phyloP scores from a whole-genome alignment of 2,888 invertebrate species.

The Phengaris arion region DNA sequence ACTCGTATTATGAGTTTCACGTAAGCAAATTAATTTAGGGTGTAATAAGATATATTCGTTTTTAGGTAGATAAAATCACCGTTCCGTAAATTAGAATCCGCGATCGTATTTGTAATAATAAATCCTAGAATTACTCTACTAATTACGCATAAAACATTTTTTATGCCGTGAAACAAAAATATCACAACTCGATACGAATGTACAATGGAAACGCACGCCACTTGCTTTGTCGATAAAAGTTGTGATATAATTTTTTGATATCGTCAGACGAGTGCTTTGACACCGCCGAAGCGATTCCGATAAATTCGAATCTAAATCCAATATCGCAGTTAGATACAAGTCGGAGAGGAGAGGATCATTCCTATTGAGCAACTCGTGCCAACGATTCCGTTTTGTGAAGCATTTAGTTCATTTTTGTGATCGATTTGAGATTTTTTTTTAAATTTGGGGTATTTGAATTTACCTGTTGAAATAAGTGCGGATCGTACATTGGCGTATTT shows the following conservation, averaged over 20 bases:
- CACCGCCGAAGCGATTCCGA: slow-evolving; percentile 59
- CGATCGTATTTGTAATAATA: too few species aligned
- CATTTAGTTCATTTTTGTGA: slow-evolving; percentile 32
- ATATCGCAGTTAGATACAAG: slow-evolving; percentile 51
- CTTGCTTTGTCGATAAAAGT: slow-evolving; percentile 61
- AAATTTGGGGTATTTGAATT: background rate
- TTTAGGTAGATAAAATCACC: too few species aligned
- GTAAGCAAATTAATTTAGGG: too few species aligned
- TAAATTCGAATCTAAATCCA: slow-evolving; percentile 70
- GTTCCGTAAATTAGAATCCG: too few species aligned
- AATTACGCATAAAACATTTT: too few species aligned
- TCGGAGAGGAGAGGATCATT: slow-evolving; percentile 49
- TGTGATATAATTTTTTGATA: slow-evolving; percentile 72
- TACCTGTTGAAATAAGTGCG: too few species aligned
- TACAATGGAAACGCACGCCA: slow-evolving; percentile 44
- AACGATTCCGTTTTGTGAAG: slow-evolving; percentile 34
- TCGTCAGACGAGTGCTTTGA: slow-evolving; percentile 59
- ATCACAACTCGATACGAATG: background rate
- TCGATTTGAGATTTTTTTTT: background rate
- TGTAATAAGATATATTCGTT: too few species aligned
- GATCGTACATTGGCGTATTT: too few species aligned
- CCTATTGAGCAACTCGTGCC: slow-evolving; percentile 52
- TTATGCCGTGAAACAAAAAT: background rate
- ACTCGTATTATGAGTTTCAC: too few species aligned
- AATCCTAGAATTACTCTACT: too few species aligned